Evolutionary conservation across 2,888 invertebrate genomes (phyloP).

Genomic region (Cataglyphis livida): DNA sequence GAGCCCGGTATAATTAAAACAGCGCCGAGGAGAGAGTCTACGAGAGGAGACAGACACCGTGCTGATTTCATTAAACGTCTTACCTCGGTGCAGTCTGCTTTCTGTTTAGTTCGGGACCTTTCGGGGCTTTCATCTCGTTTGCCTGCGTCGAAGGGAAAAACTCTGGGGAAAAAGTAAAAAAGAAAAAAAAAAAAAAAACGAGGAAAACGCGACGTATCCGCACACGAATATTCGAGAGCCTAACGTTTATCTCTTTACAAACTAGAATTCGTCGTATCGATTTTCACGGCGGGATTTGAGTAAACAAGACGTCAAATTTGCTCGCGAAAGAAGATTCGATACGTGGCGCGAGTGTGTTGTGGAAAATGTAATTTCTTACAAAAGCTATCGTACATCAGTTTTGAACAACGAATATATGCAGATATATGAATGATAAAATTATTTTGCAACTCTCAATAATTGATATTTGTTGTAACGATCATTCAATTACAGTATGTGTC

Average conservation of each 20-base stretch:
- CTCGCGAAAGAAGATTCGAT: background rate
- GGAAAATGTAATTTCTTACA: background rate
- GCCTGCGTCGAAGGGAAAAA: conserved; percentile 49
- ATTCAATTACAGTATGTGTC: conserved; percentile 58
- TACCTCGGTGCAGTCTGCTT: conserved; percentile 72
- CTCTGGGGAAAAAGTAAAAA: conserved; percentile 4
- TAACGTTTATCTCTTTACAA: background rate
- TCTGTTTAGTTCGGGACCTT: conserved; percentile 65
- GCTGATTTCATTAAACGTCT: conserved; percentile 78
- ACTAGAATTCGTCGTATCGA: conserved; percentile 13
- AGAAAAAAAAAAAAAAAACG: background rate
- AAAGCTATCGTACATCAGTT: background rate
- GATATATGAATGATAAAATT: background rate
- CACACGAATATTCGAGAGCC: conserved; percentile 2
- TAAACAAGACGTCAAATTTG: background rate
- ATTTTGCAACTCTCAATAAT: background rate
- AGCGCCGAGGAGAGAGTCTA: conserved; percentile 73
- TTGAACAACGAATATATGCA: no score
- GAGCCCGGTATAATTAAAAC: conserved; percentile 76
- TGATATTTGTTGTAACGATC: conserved; percentile 58
- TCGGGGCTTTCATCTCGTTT: conserved; percentile 64
- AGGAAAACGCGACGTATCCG: background rate
- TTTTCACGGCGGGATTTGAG: background rate
- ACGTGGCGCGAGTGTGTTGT: background rate
- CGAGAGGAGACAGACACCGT: conserved; percentile 76